Percentiles rank a stretch among this genome's conserved stretches.
Evolutionary conservation across 2,797 vertebrate species (phyloP).

Genomic region (Lophura swinhoii): DNA sequence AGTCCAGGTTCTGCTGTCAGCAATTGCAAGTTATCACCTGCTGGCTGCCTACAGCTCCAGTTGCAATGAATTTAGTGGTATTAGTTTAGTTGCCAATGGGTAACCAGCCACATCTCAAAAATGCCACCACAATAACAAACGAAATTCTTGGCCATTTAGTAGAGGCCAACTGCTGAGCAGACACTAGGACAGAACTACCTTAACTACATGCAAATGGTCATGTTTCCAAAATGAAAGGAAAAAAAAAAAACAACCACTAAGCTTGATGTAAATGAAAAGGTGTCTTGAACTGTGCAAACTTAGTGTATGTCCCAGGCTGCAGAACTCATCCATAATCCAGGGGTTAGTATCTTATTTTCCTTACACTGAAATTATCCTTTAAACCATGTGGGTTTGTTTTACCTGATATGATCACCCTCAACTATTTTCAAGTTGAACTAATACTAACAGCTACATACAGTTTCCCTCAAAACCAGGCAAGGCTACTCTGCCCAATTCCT

Average conservation of each 20-base stretch:
- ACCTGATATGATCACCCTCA: not conserved
- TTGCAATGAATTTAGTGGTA: not conserved
- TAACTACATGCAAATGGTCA: not conserved
- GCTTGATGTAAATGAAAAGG: not conserved
- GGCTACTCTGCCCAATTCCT: not conserved
- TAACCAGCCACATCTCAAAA: conserved; percentile 4
- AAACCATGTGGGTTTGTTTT: not conserved
- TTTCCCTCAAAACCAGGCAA: not conserved
- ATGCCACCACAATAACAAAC: not conserved
- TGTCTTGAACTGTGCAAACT: not conserved
- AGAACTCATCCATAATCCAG: not conserved
- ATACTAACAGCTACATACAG: not conserved
- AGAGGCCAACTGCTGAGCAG: not conserved
- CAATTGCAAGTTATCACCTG: not conserved
- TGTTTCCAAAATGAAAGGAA: not conserved
- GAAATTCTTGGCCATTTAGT: not conserved
- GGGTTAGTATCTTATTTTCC: not conserved
- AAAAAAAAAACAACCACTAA: not conserved
- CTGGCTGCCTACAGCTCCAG: not conserved
- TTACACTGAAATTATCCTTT: not conserved
- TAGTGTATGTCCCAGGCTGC: not conserved
- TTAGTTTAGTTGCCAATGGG: not conserved
- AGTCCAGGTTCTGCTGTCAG: not conserved
- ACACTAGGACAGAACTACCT: not conserved
- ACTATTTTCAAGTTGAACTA: not conserved